A percentile compares a stretch with the other conserved stretches of the same genome.
Conservation (phyloP, 2,797 vertebrate species). For the Bucorvus abyssinicus region DNA sequence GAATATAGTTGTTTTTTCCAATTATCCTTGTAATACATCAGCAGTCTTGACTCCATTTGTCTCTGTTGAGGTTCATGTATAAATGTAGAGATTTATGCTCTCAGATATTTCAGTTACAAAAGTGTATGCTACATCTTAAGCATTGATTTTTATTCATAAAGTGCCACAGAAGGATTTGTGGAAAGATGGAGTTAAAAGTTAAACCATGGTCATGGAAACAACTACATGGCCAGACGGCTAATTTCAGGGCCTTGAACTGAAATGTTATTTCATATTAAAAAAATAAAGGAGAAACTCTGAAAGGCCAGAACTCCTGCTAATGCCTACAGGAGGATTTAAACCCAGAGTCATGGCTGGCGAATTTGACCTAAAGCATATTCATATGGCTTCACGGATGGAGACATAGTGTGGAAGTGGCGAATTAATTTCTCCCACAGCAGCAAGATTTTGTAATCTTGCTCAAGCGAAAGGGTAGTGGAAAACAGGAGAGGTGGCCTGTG, state of each 20-base stretch:
- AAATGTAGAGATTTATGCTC: not conserved
- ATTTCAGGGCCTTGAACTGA: not conserved
- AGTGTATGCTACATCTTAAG: not conserved
- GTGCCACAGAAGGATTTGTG: not conserved
- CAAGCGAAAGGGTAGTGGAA: not conserved
- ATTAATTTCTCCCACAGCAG: not conserved
- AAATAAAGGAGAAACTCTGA: not conserved
- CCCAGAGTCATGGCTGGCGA: not conserved
- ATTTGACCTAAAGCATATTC: not conserved
- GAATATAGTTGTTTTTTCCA: slow-evolving; percentile 39
- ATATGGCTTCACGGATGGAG: not conserved
- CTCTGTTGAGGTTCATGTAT: not conserved
- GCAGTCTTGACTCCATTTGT: not conserved
- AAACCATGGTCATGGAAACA: not conserved
- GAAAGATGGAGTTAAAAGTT: not conserved
- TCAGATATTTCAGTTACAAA: not conserved
- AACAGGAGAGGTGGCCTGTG: not conserved
- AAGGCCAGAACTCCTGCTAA: not conserved
- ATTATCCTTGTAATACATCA: slow-evolving; percentile 5
- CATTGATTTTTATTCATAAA: not conserved
- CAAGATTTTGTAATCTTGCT: not conserved
- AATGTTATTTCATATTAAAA: not conserved
- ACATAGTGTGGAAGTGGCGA: not conserved
- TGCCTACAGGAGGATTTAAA: not conserved
- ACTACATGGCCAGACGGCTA: not conserved